Percentiles rank a stretch among this genome's conserved stretches.
Evolutionary conservation across 2,888 invertebrate genomes (phyloP).

Genomic region (Exephanes ischioxanthus): DNA sequence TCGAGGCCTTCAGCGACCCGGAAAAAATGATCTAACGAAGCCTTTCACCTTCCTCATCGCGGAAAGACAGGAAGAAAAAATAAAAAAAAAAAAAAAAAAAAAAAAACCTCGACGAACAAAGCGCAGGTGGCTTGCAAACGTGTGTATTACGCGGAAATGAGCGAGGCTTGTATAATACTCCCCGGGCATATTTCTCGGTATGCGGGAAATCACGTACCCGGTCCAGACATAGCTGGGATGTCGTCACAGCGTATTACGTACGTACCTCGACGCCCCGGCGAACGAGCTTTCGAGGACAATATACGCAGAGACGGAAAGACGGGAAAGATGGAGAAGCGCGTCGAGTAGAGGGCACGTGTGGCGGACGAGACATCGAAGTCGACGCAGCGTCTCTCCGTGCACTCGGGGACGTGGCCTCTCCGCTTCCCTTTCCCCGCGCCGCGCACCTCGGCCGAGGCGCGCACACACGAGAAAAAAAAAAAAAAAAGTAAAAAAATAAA

Average conservation of each 20-base stretch:
- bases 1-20: neutral
- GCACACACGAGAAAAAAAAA: neutral
- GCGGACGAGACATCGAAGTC: constrained; percentile 1
- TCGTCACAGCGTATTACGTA: neutral
- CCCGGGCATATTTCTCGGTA: constrained; percentile 6
- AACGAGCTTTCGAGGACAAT: neutral
- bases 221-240: neutral
- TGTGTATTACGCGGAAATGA: neutral
- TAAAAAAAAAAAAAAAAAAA: neutral
- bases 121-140: neutral
- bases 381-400: neutral
- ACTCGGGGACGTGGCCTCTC: neutral
- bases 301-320: neutral
- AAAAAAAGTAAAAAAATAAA: neutral
- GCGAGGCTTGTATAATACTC: neutral
- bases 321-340: neutral
- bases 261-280: neutral
- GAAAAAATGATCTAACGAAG: neutral
- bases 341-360: neutral
- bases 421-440: neutral
- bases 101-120: neutral
- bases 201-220: neutral
- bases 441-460: no score
- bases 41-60: neutral
- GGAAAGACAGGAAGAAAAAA: neutral